These are phyloP conservation scores for Cryptops parisi DNA, from an alignment of 2,888 invertebrate genomes.

Conservation along the genomic window DNA sequence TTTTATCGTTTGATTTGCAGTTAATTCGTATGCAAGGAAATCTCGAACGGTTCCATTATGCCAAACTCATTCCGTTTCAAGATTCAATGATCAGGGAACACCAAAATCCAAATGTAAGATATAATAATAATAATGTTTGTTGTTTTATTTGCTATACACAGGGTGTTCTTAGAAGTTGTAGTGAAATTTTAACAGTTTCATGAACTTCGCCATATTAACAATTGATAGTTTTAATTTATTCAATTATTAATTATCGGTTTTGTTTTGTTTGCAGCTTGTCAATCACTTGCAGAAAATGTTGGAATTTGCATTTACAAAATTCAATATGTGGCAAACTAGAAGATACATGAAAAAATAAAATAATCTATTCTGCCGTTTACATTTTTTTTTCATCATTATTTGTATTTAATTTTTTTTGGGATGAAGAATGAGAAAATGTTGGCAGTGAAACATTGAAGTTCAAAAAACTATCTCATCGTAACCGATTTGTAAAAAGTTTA, in stretches of 20 bases:
- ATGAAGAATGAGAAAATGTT: too few species aligned
- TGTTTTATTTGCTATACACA: too few species aligned
- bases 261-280: slow-evolving; percentile 27
- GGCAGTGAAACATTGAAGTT: too few species aligned
- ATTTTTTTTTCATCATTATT: too few species aligned
- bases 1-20: slow-evolving; percentile 27
- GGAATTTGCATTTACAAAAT: slow-evolving; percentile 71
- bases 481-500: background rate
- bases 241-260: slow-evolving; percentile 9
- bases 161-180: too few species aligned
- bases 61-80: slow-evolving; percentile 45
- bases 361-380: too few species aligned
- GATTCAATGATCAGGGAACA: slow-evolving; percentile 29
- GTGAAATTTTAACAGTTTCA: too few species aligned
- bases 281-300: slow-evolving; percentile 71
- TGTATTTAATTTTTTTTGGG: too few species aligned
- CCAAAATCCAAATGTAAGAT: slow-evolving; percentile 25
- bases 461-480: background rate
- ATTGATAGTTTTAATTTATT: background rate
- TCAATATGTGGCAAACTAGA: slow-evolving; percentile 57
- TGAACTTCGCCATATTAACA: too few species aligned
- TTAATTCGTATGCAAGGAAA: slow-evolving; percentile 80
- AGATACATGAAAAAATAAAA: background rate
- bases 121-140: slow-evolving; percentile 1
- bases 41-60: slow-evolving; percentile 69